Conservation (phyloP, 1,140 invertebrate genomes). For the Sweltsa coloradensis region DNA sequence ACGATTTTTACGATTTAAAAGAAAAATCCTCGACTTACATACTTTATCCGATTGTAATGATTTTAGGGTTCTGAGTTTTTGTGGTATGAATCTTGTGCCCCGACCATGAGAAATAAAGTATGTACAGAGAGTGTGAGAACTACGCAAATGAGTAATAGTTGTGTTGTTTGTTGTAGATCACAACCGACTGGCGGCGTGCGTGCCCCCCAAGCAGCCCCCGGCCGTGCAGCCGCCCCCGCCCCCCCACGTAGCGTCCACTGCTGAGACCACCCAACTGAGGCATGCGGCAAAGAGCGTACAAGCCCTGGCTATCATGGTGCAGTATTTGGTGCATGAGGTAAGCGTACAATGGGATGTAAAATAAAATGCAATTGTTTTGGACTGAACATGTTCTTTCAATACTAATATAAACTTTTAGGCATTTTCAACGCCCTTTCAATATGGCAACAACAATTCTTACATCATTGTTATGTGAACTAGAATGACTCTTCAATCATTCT, state of each 20-base stretch:
- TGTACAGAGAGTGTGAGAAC: too few species aligned
- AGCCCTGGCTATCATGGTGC: constrained; percentile 53
- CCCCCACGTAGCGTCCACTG: constrained; percentile 13
- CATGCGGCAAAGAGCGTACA: constrained; percentile 39
- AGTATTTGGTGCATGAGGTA: constrained; percentile 57
- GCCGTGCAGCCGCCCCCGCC: constrained; percentile 22
- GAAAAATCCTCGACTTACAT: too few species aligned
- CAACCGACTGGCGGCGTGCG: constrained; percentile 20
- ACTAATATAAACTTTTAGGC: neutral
- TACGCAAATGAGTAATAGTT: too few species aligned
- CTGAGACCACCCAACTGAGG: constrained; percentile 18
- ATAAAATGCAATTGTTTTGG: neutral
- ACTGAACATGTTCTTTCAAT: neutral
- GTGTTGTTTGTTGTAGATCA: constrained; percentile 23
- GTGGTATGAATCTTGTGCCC: too few species aligned
- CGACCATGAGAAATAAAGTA: too few species aligned
- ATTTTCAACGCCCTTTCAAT: too few species aligned
- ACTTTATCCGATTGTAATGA: too few species aligned
- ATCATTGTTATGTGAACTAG: too few species aligned
- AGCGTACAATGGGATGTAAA: constrained; percentile 25
- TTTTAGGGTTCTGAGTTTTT: too few species aligned
- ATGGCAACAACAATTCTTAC: too few species aligned
- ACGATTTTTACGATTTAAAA: too few species aligned
- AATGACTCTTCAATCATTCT: too few species aligned
- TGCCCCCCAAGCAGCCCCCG: constrained; percentile 22